Evolutionary conservation across 2,888 invertebrate genomes (phyloP), one percentile per base, ranked within the genome.

Genomic region (Lithophane socia): DNA sequence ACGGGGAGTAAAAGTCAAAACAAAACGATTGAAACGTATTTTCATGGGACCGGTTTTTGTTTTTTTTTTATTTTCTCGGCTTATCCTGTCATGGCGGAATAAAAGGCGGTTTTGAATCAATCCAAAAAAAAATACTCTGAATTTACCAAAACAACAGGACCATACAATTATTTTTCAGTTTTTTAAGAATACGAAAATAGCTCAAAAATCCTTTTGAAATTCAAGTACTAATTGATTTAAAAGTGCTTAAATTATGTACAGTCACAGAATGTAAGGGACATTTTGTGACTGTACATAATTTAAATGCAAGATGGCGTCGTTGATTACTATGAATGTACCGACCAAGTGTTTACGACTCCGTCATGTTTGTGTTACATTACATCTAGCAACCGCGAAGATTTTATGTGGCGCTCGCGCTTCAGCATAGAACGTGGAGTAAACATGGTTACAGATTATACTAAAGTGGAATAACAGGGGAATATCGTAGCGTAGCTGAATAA

Each of bases 341-440:
- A 42, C 49, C 44, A 44, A 65, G 16, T 73, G 64, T 73, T 78
- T 73, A 73, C 52, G 29, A 44, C 52, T 24, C 29, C 42, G n/a
- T 44, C 56, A n/a, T 77, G 77, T 77, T 77, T 82, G 61, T 47
- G 42, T 75, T 68, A 65, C 18, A 82, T 75, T 68, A 65, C 18
- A 82, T 79, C 64, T 54, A 58, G 21, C 29, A 44, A n/a, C 44
- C 44, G 49, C 58, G 21, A 52, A 37, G 58, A 83, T 58, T 52
- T 66, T 66, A 79, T 83, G 65, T 44, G 47, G 24, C 49, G 73
- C 37, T 56, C 49, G 49, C 44, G 79, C 49, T 81, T 73, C 9
- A 29, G 52, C 65, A 79, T 63, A 83, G 29, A 65, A 29, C n/a
- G 56, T 4, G 12, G 24, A 37, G 69, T 69, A 69, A 83, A 81